These are phyloP conservation scores for Larimichthys polyactis DNA, from an alignment of 2,113 vertebrate genomes.

Conservation along the genomic window DNA sequence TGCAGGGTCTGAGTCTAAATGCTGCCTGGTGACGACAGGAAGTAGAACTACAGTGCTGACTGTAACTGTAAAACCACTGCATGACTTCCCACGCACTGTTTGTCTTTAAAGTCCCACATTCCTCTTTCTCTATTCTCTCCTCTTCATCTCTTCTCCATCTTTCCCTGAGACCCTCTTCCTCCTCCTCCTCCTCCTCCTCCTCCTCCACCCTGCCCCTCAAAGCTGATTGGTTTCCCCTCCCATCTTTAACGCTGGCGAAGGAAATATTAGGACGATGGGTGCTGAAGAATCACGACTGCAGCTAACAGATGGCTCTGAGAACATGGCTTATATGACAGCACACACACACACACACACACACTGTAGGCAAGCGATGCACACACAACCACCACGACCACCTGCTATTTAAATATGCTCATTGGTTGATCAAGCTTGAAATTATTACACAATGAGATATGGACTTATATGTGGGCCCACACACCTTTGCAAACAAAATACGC, in stretches of 20 bases:
- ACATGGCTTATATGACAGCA: constrained; percentile 61
- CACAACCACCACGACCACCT: constrained; percentile 52
- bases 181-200: constrained; percentile 23
- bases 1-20: neutral
- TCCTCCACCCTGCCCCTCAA: neutral
- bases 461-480: constrained; percentile 20
- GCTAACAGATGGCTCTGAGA: constrained; percentile 76
- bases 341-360: constrained; percentile 22
- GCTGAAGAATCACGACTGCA: constrained; percentile 49
- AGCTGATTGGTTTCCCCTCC: neutral
- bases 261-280: constrained; percentile 28
- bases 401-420: constrained; percentile 63
- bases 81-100: constrained; percentile 10
- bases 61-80: constrained; percentile 17
- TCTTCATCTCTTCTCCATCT: neutral
- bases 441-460: constrained; percentile 43
- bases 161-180: neutral
- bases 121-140: neutral
- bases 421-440: constrained; percentile 26
- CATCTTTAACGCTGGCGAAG: neutral
- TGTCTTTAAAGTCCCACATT: constrained; percentile 31
- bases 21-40: constrained; percentile 5
- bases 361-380: constrained; percentile 18
- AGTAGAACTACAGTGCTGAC: neutral
- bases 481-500: neutral